A percentile compares a stretch with the other conserved stretches of the same genome.
phyloP scores from a whole-genome alignment of 2,113 vertebrate species.

The Salvator merianae region DNA sequence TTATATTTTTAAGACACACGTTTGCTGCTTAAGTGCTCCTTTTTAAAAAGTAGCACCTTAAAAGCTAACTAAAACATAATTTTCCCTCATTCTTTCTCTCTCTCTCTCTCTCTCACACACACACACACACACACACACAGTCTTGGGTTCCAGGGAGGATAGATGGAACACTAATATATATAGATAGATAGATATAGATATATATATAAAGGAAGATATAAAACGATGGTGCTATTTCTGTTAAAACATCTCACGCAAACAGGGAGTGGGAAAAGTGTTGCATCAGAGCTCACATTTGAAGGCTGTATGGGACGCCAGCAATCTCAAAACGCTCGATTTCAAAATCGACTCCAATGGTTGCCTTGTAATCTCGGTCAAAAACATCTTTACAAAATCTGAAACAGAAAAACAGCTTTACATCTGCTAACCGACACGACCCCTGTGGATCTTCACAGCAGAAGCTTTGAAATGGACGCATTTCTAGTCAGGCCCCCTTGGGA shows the following conservation, averaged over 20 bases:
- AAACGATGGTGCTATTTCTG: not conserved
- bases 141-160: too few species aligned
- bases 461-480: too few species aligned
- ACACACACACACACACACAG: too few species aligned
- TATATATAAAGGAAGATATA: too few species aligned
- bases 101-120: too few species aligned
- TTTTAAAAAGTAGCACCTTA: not conserved
- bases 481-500: too few species aligned
- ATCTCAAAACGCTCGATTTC: conserved; percentile 92
- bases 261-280: not conserved
- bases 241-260: not conserved
- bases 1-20: too few species aligned
- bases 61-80: too few species aligned
- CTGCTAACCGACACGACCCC: not conserved
- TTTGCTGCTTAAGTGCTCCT: too few species aligned
- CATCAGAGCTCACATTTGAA: conserved; percentile 86
- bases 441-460: not conserved
- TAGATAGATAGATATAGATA: too few species aligned
- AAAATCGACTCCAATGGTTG: conserved; percentile 93
- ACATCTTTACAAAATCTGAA: conserved; percentile 88
- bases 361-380: conserved; percentile 90
- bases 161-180: too few species aligned
- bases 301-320: conserved; percentile 82
- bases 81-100: too few species aligned
- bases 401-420: not conserved